Base-by-base conservation (phyloP, 2,113 vertebrate species). In the Bos taurus region DNA sequence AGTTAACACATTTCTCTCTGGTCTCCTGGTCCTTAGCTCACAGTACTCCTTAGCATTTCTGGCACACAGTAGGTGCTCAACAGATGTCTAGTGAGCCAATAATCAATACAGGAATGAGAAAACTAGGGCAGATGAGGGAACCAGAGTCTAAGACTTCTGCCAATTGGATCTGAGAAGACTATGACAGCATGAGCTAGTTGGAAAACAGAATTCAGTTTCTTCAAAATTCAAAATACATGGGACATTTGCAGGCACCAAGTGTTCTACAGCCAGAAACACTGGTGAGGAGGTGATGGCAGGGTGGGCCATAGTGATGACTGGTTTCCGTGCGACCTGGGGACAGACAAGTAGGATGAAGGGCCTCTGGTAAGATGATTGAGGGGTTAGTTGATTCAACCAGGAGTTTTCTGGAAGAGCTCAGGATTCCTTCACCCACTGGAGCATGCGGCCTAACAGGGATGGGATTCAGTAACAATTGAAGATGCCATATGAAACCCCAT, bases 401-500 rank as follows among this genome's bases (percentile, higher is more conserved):
- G 52, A 87, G 21, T 67, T n/a, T 25, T 52, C 6, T 33, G 85
- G 56, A 90, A 46, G 60, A 87, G 30, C 62, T 8, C 30, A 13
- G 57, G 81, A 13, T 52, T 60, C 28, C 91, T 50, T 2, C 8
- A 14, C 50, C 60, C 52, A 2, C 81, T 30, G 71, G 77, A n/a
- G 13, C 80, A 81, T 0, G 26, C 48, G n/a, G 54, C 33, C 85
- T 52, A 2, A 60, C 5, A 0, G n/a, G 59, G 16, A 14, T 0
- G 12, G 91, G 91, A 54, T 16, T 52, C 64, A 3, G 86, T 3
- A 1, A 91, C 88, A 86, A 57, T 23, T 52, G 94, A 56, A 92
- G 57, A 88, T 56, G 90, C 80, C 95, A 77, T 26, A 17, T 80
- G 71, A 94, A 87, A 93, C 88, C 91, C 71, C 52, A 33, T 12